Base-by-base conservation (phyloP, 2,797 vertebrate species). In the Sebastiscus tertius region DNA sequence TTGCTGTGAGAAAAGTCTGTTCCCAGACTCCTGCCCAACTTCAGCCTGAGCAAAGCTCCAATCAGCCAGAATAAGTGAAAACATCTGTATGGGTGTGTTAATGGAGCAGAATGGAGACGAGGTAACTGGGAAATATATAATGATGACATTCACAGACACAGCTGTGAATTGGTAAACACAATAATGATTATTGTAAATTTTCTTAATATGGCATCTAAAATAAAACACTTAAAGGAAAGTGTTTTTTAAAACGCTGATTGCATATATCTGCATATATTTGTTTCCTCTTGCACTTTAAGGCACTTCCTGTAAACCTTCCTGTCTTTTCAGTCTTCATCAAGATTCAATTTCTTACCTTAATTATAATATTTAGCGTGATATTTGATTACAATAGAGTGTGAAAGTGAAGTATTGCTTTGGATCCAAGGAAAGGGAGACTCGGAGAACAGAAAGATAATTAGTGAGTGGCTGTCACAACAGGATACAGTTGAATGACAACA, bases 401-500 rank as follows among this genome's bases (percentile, higher is more conserved):
- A 60, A 77, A 64, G 73, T 69, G 36, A 80, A 72, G 67, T 62
- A 70, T 65, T 69, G 72, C 62, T 58, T 56, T 84, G 39, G 59
- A 81, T 34, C 36, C 8, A 39, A 29, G 22, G 56, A 85, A 67
- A 80, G 16, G 42, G 75, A 72, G 49, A 79, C 77, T 60, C 33
- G 79, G 76, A 85, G 70, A 69, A 79, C 72, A 65, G 64, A 84
- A 54, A 58, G 76, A 85, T 89, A 86, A 93, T 92, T 87, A 84
- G 75, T 42, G 82, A 83, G 75, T n/a, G 59, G 75, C 84, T 92
- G 86, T 91, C 90, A 92, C 75, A 89, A 93, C 87, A 89, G 89
- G 87, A 92, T 81, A 52, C 85, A 80, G 72, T 67, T 86, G 87
- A 89, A 90, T 88, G 90, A 93, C 92, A 93, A 83, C 84, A 82